A percentile compares a stretch with the other conserved stretches of the same genome.
These are phyloP conservation scores for Proctacanthus coquilletti DNA, from an alignment of 1,140 invertebrate genomes.

Conservation along the genomic window DNA sequence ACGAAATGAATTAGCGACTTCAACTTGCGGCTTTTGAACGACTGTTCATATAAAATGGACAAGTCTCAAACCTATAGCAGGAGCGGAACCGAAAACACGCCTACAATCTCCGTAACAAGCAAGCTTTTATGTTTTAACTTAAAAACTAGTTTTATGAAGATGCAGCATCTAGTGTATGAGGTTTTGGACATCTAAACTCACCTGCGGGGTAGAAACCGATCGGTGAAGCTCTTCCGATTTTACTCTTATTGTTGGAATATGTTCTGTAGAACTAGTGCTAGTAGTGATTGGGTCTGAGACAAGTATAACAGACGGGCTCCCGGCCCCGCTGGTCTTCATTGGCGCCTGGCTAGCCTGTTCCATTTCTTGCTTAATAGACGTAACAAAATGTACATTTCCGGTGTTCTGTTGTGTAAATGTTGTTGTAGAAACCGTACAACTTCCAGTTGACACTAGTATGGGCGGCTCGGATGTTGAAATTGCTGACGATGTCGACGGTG, in stretches of 20 bases:
- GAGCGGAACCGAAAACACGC: no score
- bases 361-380: conserved; percentile 2
- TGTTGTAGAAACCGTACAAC: not conserved
- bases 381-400: conserved; percentile 4
- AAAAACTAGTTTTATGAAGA: no score
- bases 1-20: no score
- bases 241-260: conserved; percentile 31
- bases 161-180: no score
- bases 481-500: conserved; percentile 13
- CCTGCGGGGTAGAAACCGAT: conserved; percentile 39
- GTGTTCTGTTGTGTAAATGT: conserved; percentile 2
- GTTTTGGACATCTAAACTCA: no score
- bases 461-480: conserved; percentile 11
- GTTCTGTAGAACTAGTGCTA: conserved; percentile 24
- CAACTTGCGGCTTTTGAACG: no score
- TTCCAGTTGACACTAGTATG: conserved; percentile 5
- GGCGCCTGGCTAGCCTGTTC: not conserved
- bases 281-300: conserved; percentile 14
- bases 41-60: no score
- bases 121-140: no score
- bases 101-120: no score
- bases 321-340: conserved; percentile 10
- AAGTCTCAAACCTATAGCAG: no score
- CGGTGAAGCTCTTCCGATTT: conserved; percentile 37
- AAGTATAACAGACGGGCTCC: conserved; percentile 13